Percentiles rank a stretch among this genome's conserved stretches.
Conservation (phyloP, 2,888 invertebrate genomes). For the Ceriagrion tenellum region DNA sequence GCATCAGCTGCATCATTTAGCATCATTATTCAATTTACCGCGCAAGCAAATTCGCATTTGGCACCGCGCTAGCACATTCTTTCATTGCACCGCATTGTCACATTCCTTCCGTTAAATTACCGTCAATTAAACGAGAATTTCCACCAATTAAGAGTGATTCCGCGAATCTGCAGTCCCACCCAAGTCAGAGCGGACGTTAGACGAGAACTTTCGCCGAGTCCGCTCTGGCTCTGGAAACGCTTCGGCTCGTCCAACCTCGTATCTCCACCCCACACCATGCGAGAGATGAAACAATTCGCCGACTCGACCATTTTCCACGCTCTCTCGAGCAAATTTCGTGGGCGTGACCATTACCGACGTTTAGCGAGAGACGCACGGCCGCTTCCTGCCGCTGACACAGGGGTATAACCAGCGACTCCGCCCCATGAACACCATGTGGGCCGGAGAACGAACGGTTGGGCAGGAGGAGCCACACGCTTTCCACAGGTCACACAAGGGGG, state of each 20-base stretch:
- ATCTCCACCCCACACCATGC: constrained; percentile 5
- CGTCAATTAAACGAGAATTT: too few species aligned
- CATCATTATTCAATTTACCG: too few species aligned
- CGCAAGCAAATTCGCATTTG: too few species aligned
- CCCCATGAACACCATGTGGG: background rate
- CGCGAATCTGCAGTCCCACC: background rate
- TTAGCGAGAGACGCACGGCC: background rate
- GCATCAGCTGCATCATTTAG: too few species aligned
- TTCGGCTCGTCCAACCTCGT: background rate
- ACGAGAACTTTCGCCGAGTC: background rate
- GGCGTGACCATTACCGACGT: background rate
- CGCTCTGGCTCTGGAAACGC: background rate
- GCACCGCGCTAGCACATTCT: too few species aligned
- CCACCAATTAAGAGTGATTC: too few species aligned
- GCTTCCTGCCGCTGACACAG: background rate
- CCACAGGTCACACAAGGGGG: background rate
- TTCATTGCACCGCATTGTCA: too few species aligned
- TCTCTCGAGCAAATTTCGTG: constrained; percentile 12
- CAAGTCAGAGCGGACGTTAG: background rate
- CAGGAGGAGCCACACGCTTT: too few species aligned
- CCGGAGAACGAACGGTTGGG: background rate
- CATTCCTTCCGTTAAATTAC: too few species aligned
- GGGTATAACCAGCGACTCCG: background rate
- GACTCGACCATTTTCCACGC: constrained; percentile 39
- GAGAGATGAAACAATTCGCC: constrained; percentile 41